These are phyloP conservation scores for Hipposideros armiger DNA, from an alignment of 2,113 vertebrate genomes.

Conservation along the genomic window DNA sequence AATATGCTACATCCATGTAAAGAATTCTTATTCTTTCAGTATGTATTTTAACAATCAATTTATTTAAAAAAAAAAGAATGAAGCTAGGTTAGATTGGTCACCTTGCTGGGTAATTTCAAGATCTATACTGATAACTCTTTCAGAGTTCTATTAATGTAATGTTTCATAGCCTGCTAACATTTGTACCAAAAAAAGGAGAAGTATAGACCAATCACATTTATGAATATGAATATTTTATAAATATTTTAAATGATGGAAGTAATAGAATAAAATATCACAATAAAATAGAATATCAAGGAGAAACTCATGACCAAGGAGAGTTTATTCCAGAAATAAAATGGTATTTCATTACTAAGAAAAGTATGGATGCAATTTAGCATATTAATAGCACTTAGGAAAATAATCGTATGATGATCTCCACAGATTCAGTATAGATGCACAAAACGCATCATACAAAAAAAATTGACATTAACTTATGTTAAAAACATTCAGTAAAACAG, in stretches of 20 bases:
- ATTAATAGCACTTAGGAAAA: neutral
- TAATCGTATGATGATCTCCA: neutral
- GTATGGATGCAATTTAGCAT: neutral
- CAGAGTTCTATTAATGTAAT: neutral
- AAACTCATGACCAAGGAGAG: neutral
- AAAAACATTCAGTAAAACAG: neutral
- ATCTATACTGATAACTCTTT: neutral
- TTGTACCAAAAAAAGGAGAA: neutral
- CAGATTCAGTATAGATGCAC: neutral
- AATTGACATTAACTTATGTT: neutral
- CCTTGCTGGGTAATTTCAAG: neutral
- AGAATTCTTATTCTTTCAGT: neutral
- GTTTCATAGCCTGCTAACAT: neutral
- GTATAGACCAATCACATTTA: neutral
- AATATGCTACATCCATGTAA: neutral
- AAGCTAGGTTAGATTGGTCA: neutral
- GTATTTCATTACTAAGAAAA: neutral
- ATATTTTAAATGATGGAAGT: neutral
- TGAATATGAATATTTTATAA: neutral
- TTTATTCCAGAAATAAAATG: neutral
- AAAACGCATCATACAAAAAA: neutral
- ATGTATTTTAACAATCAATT: neutral
- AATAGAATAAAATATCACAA: neutral
- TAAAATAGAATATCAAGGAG: neutral
- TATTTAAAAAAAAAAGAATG: slow-evolving; percentile 21